Evolutionary conservation across 2,113 vertebrate genomes (phyloP).

Genomic region (Holacanthus passer): DNA sequence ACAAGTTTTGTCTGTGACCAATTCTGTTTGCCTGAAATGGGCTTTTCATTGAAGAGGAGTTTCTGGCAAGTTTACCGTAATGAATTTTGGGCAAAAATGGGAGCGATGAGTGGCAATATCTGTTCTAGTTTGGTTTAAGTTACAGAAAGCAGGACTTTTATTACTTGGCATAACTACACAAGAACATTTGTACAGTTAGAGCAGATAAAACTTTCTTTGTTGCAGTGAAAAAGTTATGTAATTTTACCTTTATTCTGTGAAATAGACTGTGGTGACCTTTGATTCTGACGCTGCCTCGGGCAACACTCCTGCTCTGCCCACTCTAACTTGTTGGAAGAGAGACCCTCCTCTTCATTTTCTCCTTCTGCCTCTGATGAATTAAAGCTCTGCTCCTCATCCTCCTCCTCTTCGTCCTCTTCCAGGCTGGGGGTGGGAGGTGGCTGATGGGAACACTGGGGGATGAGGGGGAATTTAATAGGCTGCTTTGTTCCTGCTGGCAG

Average conservation of each 20-base stretch:
- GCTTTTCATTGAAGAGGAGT: background rate
- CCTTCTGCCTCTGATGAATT: conserved; percentile 71
- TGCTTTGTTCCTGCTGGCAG: conserved; percentile 75
- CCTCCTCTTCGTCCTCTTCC: conserved; percentile 61
- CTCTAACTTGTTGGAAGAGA: conserved; percentile 44
- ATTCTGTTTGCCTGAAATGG: background rate
- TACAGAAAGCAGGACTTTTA: background rate
- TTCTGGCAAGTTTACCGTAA: too few relatives aligned
- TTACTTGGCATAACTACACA: background rate
- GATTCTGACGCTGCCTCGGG: conserved; percentile 40
- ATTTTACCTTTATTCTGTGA: conserved; percentile 66
- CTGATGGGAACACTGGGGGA: conserved; percentile 78
- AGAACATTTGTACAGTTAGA: background rate
- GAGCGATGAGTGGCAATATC: background rate
- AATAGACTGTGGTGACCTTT: conserved; percentile 43
- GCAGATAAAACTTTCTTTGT: background rate
- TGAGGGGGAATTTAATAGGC: conserved; percentile 76
- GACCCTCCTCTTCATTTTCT: conserved; percentile 54
- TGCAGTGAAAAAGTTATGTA: background rate
- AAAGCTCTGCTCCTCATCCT: conserved; percentile 67
- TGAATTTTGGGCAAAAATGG: background rate
- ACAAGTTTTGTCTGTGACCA: too few relatives aligned
- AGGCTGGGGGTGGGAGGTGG: conserved; percentile 60
- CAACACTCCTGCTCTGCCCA: conserved; percentile 44
- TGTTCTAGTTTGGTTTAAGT: background rate